phyloP scores from a whole-genome alignment of 2,797 vertebrate genomes.

The Miichthys miiuy region DNA sequence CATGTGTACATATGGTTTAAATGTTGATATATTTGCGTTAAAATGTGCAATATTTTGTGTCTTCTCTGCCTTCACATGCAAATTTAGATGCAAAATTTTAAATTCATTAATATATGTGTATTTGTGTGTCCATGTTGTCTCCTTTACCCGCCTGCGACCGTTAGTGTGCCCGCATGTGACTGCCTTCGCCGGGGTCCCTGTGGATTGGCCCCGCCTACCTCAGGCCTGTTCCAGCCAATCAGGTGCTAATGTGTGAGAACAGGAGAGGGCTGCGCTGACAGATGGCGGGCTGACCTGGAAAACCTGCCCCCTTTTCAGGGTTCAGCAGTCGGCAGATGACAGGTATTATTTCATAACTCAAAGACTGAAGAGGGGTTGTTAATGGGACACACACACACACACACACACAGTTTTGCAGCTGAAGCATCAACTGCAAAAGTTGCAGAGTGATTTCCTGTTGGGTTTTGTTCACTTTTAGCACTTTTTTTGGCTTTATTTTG shows the following conservation, averaged over 20 bases:
- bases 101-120: background rate
- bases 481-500: background rate
- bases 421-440: conserved; percentile 12
- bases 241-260: conserved; percentile 92
- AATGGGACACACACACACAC: conserved; percentile 75
- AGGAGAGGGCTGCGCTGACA: conserved; percentile 84
- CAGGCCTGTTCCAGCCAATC: conserved; percentile 88
- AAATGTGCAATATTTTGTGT: background rate
- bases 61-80: background rate
- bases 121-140: conserved; percentile 30
- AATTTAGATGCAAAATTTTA: background rate
- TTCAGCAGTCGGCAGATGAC: conserved; percentile 94
- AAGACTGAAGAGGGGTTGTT: conserved; percentile 89
- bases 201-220: conserved; percentile 50
- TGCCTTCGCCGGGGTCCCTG: conserved; percentile 68
- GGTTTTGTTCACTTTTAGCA: background rate
- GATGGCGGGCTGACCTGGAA: conserved; percentile 92
- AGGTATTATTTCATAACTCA: conserved; percentile 98
- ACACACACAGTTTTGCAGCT: conserved; percentile 12
- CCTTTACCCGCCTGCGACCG: conserved; percentile 9
- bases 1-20: background rate
- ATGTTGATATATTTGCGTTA: background rate
- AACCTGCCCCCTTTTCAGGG: conserved; percentile 94
- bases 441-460: conserved; percentile 9
- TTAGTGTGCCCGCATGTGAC: conserved; percentile 75